Evolutionary conservation across 1,140 invertebrate genomes (phyloP).

Genomic region (Lysiphlebus fabarum): DNA sequence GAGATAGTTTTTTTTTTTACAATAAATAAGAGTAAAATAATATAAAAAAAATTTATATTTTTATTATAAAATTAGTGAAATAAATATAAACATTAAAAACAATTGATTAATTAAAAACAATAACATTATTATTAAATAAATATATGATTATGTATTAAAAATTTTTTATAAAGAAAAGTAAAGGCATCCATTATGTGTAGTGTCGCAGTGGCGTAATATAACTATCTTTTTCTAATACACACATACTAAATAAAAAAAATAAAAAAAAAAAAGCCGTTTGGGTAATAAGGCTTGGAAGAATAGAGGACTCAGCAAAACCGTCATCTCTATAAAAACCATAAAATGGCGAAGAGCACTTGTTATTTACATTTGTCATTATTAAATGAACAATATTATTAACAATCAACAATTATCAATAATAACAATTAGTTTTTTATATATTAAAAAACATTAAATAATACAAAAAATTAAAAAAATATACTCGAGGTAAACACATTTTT

Average conservation of each 20-base stretch:
- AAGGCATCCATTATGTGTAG: constrained; percentile 21
- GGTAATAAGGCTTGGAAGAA: constrained; percentile 29
- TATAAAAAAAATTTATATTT: too few species aligned
- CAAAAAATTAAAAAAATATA: neutral
- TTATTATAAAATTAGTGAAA: too few species aligned
- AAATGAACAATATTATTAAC: neutral
- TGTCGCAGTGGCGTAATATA: constrained; percentile 34
- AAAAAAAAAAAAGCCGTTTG: constrained; percentile 20
- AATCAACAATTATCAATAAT: neutral
- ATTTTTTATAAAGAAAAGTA: neutral
- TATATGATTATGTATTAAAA: too few species aligned
- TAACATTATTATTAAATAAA: too few species aligned
- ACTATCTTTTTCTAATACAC: constrained; percentile 21
- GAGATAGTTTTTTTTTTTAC: too few species aligned
- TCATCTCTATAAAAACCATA: constrained; percentile 26
- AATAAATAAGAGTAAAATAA: too few species aligned
- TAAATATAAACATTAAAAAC: too few species aligned
- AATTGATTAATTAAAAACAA: too few species aligned
- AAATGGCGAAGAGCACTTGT: constrained; percentile 44
- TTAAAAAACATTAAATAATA: neutral
- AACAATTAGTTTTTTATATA: neutral
- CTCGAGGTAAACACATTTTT: too few species aligned
- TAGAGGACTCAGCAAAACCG: neutral
- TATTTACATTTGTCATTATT: constrained; percentile 33
- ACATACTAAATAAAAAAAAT: neutral